Evolutionary conservation across 2,888 invertebrate species (phyloP).

Genomic region (Watsonalla binaria): DNA sequence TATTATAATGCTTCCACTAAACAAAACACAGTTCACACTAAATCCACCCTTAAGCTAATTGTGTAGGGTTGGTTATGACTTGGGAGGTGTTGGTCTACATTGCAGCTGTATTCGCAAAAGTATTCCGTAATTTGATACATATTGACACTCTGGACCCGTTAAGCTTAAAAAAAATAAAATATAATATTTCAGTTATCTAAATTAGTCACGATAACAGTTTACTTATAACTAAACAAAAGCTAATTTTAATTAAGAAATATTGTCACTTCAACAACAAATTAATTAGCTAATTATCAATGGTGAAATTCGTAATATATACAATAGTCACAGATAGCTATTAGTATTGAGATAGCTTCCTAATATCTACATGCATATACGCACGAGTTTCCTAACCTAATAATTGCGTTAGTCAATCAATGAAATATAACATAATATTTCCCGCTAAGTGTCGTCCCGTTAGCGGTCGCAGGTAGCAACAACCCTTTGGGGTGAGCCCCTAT

Average conservation of each 20-base stretch:
- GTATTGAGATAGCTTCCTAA: neutral
- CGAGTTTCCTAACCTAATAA: neutral
- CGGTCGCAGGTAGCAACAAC: slow-evolving; percentile 25
- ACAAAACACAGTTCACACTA: neutral
- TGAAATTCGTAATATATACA: neutral
- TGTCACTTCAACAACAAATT: neutral
- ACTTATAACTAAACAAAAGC: no score
- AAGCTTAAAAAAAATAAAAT: neutral
- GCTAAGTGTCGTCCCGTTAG: slow-evolving; percentile 19
- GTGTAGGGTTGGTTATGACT: neutral
- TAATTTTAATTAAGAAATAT: no score
- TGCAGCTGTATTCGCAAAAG: neutral
- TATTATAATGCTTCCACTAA: neutral
- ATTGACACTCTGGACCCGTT: neutral
- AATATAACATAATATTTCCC: neutral
- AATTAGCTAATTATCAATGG: neutral
- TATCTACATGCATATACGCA: neutral
- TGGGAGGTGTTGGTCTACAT: neutral
- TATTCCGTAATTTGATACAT: neutral
- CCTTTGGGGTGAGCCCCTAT: slow-evolving; percentile 27
- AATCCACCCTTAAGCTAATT: neutral
- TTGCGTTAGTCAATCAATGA: neutral
- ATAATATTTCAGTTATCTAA: no score
- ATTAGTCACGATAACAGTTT: no score
- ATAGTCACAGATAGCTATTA: neutral